Conservation (phyloP, 35 echinoderm and acorn worm genomes). For the Stichopus chloronotus region DNA sequence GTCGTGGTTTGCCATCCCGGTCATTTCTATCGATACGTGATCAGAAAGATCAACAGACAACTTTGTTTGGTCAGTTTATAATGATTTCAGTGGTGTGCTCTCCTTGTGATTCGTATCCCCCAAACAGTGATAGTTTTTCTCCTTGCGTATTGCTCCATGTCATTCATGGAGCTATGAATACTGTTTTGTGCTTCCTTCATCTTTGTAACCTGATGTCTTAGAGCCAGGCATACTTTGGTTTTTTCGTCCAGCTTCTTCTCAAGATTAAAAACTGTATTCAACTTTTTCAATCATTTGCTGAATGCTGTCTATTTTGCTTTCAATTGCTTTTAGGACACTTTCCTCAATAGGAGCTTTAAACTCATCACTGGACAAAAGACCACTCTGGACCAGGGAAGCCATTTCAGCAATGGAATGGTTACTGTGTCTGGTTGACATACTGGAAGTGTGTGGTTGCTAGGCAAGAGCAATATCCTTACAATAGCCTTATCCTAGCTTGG, state of each 20-base stretch:
- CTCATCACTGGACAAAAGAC: background rate
- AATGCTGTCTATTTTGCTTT: background rate
- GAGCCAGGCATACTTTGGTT: background rate
- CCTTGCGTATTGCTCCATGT: no score
- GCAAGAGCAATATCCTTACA: background rate
- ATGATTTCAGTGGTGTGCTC: no score
- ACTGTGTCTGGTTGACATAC: constrained; percentile 12
- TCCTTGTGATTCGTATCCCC: background rate
- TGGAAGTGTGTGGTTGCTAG: background rate
- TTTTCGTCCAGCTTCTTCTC: no score
- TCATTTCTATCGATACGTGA: no score
- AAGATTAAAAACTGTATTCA: constrained; percentile 32
- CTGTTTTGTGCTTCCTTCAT: background rate
- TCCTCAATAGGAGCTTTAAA: constrained; percentile 14
- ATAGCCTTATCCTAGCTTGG: background rate
- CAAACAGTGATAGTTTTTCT: no score
- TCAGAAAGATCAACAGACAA: background rate
- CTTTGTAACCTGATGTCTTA: background rate
- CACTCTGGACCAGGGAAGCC: background rate
- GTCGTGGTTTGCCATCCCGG: no score
- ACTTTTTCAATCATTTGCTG: background rate
- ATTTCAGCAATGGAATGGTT: background rate
- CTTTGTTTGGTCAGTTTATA: no score
- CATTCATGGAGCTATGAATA: background rate
- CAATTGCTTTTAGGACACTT: constrained; percentile 1